Percentiles rank a stretch among this genome's conserved stretches.
phyloP scores from a whole-genome alignment of 2,113 vertebrate species.

The Scolopax mira region DNA sequence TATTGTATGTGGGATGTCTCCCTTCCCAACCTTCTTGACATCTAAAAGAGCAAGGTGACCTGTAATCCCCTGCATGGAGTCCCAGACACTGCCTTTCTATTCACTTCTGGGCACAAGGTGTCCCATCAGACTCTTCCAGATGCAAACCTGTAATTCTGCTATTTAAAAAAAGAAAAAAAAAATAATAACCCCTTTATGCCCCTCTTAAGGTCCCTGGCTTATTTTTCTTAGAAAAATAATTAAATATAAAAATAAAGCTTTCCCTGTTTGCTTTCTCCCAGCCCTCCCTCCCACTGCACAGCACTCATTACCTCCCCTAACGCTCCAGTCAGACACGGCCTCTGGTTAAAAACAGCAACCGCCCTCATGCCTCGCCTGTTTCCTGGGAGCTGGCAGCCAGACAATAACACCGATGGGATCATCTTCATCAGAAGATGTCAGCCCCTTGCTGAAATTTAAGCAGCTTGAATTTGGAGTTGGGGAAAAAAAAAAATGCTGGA shows the following conservation, averaged over 20 bases:
- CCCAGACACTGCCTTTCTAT: background rate
- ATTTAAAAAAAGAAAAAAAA: background rate
- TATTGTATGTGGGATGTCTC: background rate
- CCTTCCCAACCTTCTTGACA: background rate
- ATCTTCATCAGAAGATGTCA: conserved; percentile 55
- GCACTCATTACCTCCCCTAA: conserved; percentile 67
- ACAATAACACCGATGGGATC: conserved; percentile 67
- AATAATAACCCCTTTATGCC: background rate
- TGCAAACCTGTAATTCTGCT: background rate
- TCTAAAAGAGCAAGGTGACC: background rate
- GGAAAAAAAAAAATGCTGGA: background rate
- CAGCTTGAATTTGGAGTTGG: background rate
- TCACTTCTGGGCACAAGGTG: background rate
- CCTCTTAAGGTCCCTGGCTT: background rate
- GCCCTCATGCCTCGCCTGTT: conserved; percentile 43
- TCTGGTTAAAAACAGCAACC: conserved; percentile 67
- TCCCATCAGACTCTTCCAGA: background rate
- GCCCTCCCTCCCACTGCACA: conserved; percentile 55
- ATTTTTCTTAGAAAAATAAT: conserved; percentile 62
- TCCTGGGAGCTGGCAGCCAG: conserved; percentile 56
- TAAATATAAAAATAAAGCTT: conserved; percentile 62
- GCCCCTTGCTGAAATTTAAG: conserved; percentile 42
- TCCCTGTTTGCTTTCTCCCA: conserved; percentile 49
- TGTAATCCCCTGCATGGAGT: background rate
- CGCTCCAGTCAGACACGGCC: conserved; percentile 46